A percentile compares a stretch with the other conserved stretches of the same genome.
Evolutionary conservation across 2,888 invertebrate genomes (phyloP).

Genomic region (Diarsia rubi): DNA sequence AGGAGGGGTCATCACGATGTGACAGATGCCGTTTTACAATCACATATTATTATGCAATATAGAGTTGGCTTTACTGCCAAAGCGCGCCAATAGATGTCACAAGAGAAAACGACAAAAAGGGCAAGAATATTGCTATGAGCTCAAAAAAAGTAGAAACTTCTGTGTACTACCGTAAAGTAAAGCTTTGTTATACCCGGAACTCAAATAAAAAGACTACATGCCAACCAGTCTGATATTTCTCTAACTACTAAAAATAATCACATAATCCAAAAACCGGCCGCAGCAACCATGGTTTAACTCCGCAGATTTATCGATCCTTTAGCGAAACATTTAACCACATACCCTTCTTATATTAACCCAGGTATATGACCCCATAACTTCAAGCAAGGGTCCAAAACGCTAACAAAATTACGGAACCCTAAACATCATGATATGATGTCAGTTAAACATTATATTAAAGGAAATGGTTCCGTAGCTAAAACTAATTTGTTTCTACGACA

Average conservation of each 20-base stretch:
- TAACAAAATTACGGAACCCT: conserved; percentile 44
- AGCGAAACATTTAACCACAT: neutral
- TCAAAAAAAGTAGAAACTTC: neutral
- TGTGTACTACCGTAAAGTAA: neutral
- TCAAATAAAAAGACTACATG: neutral
- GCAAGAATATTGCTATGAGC: neutral
- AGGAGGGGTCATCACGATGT: too few species aligned
- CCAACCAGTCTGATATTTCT: too few species aligned
- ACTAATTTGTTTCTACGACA: conserved; percentile 65
- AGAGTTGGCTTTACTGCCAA: too few species aligned
- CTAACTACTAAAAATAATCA: neutral
- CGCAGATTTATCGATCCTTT: conserved; percentile 15
- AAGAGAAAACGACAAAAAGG: neutral
- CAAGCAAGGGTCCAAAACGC: conserved; percentile 18
- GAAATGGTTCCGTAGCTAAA: conserved; percentile 52
- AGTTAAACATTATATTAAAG: conserved; percentile 53
- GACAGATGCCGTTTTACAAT: too few species aligned
- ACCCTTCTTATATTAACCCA: conserved; percentile 30
- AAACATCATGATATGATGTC: conserved; percentile 52
- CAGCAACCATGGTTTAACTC: neutral
- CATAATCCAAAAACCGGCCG: neutral
- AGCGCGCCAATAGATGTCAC: too few species aligned
- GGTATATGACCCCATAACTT: conserved; percentile 30
- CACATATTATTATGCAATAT: too few species aligned
- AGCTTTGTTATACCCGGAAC: neutral